Percentiles rank a stretch among this genome's conserved stretches.
These are phyloP conservation scores for Luperina nickerlii DNA, from an alignment of 2,888 invertebrate species.

Conservation along the genomic window DNA sequence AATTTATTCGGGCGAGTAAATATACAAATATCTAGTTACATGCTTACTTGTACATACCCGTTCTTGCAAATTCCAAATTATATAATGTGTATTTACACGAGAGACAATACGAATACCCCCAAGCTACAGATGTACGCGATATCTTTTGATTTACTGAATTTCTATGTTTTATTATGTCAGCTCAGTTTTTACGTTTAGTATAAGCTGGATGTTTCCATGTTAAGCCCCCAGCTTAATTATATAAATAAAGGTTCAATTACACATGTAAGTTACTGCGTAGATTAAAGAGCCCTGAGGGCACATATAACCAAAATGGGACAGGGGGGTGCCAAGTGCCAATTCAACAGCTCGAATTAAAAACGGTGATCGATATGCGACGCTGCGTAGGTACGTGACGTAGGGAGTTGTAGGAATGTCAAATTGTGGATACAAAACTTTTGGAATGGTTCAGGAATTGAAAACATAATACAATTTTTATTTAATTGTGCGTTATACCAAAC, in stretches of 20 bases:
- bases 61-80: constrained; percentile 30
- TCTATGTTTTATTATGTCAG: not conserved
- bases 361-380: constrained; percentile 34
- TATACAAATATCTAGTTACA: constrained; percentile 16
- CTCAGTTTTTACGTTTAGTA: constrained; percentile 5
- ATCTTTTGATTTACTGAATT: constrained; percentile 9
- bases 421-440: not conserved
- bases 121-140: not conserved
- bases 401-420: constrained; percentile 4
- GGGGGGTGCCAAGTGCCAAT: constrained; percentile 21
- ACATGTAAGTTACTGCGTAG: constrained; percentile 22
- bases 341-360: constrained; percentile 38
- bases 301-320: constrained; percentile 35
- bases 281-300: constrained; percentile 22
- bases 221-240: not conserved
- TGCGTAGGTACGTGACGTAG: constrained; percentile 13
- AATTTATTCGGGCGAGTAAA: constrained; percentile 13
- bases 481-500: not conserved
- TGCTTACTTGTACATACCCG: not conserved
- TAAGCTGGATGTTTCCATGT: constrained; percentile 12
- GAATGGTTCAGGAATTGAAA: not conserved
- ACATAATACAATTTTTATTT: not conserved
- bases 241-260: constrained; percentile 35
- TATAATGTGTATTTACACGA: constrained; percentile 19
- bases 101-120: not conserved